phyloP scores from a whole-genome alignment of 2,113 vertebrate genomes.

The Tyto alba region DNA sequence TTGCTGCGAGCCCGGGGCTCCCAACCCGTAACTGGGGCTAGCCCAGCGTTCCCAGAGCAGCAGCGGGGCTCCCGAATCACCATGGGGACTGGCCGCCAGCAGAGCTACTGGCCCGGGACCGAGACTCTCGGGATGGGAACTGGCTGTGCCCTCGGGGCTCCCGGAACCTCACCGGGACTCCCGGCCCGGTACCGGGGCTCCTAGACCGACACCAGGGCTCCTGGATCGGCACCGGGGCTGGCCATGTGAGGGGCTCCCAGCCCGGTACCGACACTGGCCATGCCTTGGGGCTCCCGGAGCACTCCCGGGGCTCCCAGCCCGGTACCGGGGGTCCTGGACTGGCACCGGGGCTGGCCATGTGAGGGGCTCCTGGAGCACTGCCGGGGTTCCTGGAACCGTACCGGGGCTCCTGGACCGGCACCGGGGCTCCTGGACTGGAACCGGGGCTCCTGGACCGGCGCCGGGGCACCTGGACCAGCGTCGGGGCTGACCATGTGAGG shows the following conservation, averaged over 20 bases:
- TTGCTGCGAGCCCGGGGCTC: too few species aligned
- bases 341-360: rapidly evolving
- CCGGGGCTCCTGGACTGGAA: neutral
- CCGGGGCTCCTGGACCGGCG: neutral
- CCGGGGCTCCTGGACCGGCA: neutral
- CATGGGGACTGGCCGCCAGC: too few species aligned
- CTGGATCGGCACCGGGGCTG: neutral
- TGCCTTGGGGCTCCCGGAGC: neutral
- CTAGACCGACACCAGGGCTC: neutral
- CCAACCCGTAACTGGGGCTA: too few species aligned
- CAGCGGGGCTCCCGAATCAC: neutral
- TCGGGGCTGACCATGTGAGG: too few species aligned
- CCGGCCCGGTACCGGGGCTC: neutral
- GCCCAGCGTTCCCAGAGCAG: neutral
- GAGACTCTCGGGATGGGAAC: neutral
- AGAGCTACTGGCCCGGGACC: neutral
- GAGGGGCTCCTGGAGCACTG: too few species aligned
- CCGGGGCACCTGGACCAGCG: neutral
- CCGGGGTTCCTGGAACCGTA: too few species aligned
- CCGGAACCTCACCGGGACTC: neutral
- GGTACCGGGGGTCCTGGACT: too few species aligned
- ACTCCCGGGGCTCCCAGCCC: too few species aligned
- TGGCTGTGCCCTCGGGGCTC: neutral
- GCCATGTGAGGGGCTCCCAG: neutral
- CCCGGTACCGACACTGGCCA: neutral